These are phyloP conservation scores for Pelusios castaneus DNA, from an alignment of 2,113 vertebrate genomes.

Conservation along the genomic window DNA sequence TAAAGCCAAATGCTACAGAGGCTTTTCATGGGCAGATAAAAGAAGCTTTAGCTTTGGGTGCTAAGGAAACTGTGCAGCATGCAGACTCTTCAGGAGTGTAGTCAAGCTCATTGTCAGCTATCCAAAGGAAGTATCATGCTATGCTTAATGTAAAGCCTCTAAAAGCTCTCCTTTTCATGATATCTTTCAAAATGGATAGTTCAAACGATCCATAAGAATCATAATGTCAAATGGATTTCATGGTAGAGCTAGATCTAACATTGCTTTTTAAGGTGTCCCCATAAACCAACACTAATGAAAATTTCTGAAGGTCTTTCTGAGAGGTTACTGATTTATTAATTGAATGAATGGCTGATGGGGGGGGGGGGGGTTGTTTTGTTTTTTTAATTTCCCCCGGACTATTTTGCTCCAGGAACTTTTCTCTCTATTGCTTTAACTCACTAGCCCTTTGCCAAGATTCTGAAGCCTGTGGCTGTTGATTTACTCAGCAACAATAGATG, in stretches of 20 bases:
- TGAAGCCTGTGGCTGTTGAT: slow-evolving; percentile 40
- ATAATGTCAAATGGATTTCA: slow-evolving; percentile 82
- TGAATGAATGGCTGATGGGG: background rate
- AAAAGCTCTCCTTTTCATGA: slow-evolving; percentile 74
- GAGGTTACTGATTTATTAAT: slow-evolving; percentile 63
- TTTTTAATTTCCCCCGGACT: background rate
- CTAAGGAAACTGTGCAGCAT: slow-evolving; percentile 58
- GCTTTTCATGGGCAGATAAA: slow-evolving; percentile 69
- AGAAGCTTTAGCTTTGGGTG: slow-evolving; percentile 59
- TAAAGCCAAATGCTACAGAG: slow-evolving; percentile 59
- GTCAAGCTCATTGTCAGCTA: slow-evolving; percentile 73
- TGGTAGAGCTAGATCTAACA: slow-evolving; percentile 77
- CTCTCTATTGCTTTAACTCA: background rate
- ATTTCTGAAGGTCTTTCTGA: slow-evolving; percentile 57
- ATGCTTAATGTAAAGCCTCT: slow-evolving; percentile 71
- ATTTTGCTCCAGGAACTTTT: slow-evolving; percentile 24
- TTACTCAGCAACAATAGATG: slow-evolving; percentile 25
- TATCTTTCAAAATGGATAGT: slow-evolving; percentile 70
- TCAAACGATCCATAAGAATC: slow-evolving; percentile 72
- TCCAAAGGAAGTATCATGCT: slow-evolving; percentile 72
- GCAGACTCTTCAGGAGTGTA: slow-evolving; percentile 46
- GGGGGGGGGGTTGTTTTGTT: too few relatives aligned
- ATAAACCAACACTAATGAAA: slow-evolving; percentile 58
- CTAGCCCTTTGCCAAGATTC: slow-evolving; percentile 32
- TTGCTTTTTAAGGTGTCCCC: slow-evolving; percentile 42